Base-by-base conservation (phyloP, 2,888 invertebrate species). In the Acanthosoma haemorrhoidale region DNA sequence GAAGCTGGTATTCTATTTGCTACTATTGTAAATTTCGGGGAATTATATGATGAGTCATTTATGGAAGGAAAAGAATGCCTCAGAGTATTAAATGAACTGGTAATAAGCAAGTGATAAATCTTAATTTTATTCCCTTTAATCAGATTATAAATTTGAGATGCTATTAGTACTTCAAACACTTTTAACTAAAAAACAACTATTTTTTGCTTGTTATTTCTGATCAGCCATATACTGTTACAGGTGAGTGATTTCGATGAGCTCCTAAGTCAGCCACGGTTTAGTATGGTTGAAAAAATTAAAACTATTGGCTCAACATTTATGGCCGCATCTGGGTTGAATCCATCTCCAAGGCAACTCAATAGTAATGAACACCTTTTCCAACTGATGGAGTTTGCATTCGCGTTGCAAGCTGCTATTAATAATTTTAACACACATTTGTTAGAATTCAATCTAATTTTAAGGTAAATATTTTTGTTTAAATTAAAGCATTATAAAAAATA, bases 21-120 rank as follows among this genome's bases (percentile, higher is more conserved):
- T 6, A 94, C 92, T 77, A 94, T 98, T 76, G 91, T 95, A 0
- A 98, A 98, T 80, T 98, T 97, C 80, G 94, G 94, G 78, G 96
- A 97, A 81, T 91, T 98, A 86, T 98, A 98, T 79, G 97, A 98
- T 79, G 97, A 98, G 79, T 93, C 94, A 61, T 98, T 94, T 81
- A 85, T 94, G 76, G 95, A 94, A 15, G 97, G 97, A 4, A 91
- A 92, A 77, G 97, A 98, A 81, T 97, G 93, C 80, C 82, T 98
- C 74, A 84, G 97, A 15, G 96, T 98, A 9, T 84, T 98, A 63
- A 98, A 98, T 81, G 97, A 98, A 79, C 82, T 98, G 67, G 94
- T 76, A 60, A 74, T 70, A 34, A 13, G 31, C 31, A 6, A 8
- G 6, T 43, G 9, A 21, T 39, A 15, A 11, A 3, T 18, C 9